Evolutionary conservation across 2,113 vertebrate species (phyloP).

Genomic region (Aythya baeri): DNA sequence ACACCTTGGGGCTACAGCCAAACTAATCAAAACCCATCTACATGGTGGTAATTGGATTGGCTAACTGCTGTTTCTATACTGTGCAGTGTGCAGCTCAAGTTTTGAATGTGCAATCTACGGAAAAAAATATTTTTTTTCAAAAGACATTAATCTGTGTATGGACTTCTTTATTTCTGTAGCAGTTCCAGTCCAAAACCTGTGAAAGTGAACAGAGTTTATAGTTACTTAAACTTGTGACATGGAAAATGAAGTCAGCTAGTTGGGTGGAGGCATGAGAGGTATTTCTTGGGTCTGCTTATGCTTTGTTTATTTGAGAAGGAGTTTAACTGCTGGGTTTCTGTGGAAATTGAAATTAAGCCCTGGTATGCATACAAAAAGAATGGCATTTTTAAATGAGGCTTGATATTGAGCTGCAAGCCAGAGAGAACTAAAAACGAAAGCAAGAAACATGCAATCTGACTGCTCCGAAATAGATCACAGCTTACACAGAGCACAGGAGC

Average conservation of each 20-base stretch:
- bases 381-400: not conserved
- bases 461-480: not conserved
- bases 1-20: not conserved
- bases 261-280: not conserved
- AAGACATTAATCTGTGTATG: not conserved
- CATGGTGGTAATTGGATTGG: conserved; percentile 1
- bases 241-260: not conserved
- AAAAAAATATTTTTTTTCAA: conserved; percentile 38
- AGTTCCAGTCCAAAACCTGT: not conserved
- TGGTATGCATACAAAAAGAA: not conserved
- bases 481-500: not conserved
- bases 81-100: conserved; percentile 16
- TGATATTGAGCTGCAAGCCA: not conserved
- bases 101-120: conserved; percentile 47
- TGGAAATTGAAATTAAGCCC: not conserved
- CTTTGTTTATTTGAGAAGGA: not conserved
- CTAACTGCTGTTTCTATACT: not conserved
- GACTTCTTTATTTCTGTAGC: not conserved
- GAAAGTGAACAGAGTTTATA: not conserved
- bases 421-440: not conserved
- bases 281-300: not conserved
- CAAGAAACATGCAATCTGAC: not conserved
- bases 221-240: not conserved
- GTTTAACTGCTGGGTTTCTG: not conserved
- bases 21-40: conserved; percentile 8